Base-by-base conservation (phyloP, 1,140 invertebrate genomes). In the Notospermus geniculatus region DNA sequence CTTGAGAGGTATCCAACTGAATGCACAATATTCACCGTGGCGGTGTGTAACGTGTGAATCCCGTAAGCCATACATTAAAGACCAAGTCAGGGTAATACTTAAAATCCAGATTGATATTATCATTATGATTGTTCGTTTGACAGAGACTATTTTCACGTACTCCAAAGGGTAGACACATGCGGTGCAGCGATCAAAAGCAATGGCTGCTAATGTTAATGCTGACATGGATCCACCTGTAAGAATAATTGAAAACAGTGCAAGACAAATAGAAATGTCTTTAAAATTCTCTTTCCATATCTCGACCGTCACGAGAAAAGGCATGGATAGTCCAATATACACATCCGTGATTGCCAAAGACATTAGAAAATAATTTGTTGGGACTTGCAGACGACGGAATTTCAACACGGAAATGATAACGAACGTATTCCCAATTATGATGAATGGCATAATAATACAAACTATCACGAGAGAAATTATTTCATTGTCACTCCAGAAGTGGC, bases 331-430 rank as follows among this genome's bases (percentile, higher is more conserved):
- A 2, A 95, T 91, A 50, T 93, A 85, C 83, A 92, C 90, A 77
- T 95, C 92, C 23, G 92, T 91, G 57, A 91, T 85, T 9, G 92
- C 79, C 56, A 96, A 83, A 13, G 91, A 94, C 29, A 94, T 91
- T 56, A 95, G 90, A 80, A 95, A 95, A 79, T 92, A 94, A 83
- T 97, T 96, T 62, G 93, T 95, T 71, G 93, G 93, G 65, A 93
- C 66, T 45, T 92, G 87, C 46, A 96, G 86, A 82, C 92, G 92
- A 89, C 73, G 68, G 67, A 67, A 75, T 30, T 67, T 83, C 87
- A 89, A 87, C 63, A 80, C 70, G 22, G 67, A 67, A 1, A 74
- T 28, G 36, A 80, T 68, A 1, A 80, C 78, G 23, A 80, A 55
- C 5, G 72, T 59, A 55, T 80, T 93, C 59, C 92, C 92, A 30